Conservation (phyloP, 92 coral and sea anemone genomes). For the Epizoanthus scotinus region DNA sequence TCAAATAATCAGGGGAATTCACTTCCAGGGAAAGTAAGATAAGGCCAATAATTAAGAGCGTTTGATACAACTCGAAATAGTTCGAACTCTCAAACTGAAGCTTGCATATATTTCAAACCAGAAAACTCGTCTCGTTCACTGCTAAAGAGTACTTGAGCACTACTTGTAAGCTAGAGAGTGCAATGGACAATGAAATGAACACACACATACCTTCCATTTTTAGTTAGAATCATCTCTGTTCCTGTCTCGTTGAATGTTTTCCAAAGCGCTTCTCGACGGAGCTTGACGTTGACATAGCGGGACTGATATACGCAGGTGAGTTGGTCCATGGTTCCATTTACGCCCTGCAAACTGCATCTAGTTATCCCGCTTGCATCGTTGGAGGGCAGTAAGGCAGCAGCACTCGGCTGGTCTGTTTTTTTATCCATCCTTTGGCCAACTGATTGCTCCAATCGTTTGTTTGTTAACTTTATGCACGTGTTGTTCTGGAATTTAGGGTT, state of each 20-base stretch:
- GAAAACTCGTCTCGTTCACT: background rate
- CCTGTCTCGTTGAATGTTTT: slow-evolving; percentile 61
- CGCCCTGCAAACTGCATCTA: background rate
- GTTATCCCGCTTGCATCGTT: background rate
- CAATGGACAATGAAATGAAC: slow-evolving; percentile 16
- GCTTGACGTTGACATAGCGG: slow-evolving; percentile 61
- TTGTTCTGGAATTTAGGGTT: slow-evolving; percentile 24
- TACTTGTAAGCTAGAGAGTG: background rate
- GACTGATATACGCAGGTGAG: slow-evolving; percentile 40
- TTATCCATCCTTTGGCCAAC: slow-evolving; percentile 23
- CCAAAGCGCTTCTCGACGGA: slow-evolving; percentile 78
- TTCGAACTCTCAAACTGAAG: background rate
- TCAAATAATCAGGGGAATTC: background rate
- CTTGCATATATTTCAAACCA: background rate
- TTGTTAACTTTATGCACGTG: slow-evolving; percentile 41
- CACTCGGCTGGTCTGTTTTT: slow-evolving; percentile 42
- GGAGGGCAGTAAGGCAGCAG: slow-evolving; percentile 8
- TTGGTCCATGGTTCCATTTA: slow-evolving; percentile 16
- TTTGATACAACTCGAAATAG: too few relatives aligned
- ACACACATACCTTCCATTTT: slow-evolving; percentile 84
- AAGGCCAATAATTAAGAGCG: background rate
- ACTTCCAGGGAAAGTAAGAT: background rate
- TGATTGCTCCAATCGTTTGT: slow-evolving; percentile 17
- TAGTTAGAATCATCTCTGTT: slow-evolving; percentile 92
- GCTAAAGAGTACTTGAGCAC: background rate